Evolutionary conservation across 1,140 invertebrate genomes (phyloP), one percentile per base, ranked within the genome.

Genomic region (Zaprionus taronus): DNA sequence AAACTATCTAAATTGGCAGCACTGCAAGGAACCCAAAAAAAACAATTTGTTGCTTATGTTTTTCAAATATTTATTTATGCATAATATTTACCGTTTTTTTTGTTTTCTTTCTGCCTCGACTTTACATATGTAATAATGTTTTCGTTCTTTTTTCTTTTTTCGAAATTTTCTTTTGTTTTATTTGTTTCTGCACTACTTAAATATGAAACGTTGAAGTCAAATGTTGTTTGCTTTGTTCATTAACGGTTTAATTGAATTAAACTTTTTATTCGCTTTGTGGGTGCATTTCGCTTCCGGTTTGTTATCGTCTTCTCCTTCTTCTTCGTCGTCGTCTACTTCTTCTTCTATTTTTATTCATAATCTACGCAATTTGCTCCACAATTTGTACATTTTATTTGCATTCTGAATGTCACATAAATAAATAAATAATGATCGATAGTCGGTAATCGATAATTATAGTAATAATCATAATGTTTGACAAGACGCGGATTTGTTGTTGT

Each of bases 121-220:
- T 85, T 89, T 90, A 90, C 84, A 90, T 84, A 77, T 77, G 75
- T 74, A 89, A 84, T 90, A 89, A 81, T 76, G 64, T 49, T 51
- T 78, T 77, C 73, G 44, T 63, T 82, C 80, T 51, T 57, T 65
- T 71, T 67, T 24, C 17, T 53, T 57, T 66, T 81, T 72, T 47
- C 15, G n/a, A 44, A 44, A 44, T 7, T 47, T 57, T 36, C 28
- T 55, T 70, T 47, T 60, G 26, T 71, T 80, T 74, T 87, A 80
- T 87, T 86, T 80, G 80, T 78, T 89, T 83, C 85, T 85, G 81
- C 79, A 90, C 85, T 90, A 90, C 85, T 90, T 90, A 90, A 89
- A 89, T 90, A 90, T 90, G 85, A 90, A 90, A 90, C 85, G 76
- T 90, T 91, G 77, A 90, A 90, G 86, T 91, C 79, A 91, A 90